Evolutionary conservation across 2,888 invertebrate genomes (phyloP).

Genomic region (Cosmopolites sordidus): DNA sequence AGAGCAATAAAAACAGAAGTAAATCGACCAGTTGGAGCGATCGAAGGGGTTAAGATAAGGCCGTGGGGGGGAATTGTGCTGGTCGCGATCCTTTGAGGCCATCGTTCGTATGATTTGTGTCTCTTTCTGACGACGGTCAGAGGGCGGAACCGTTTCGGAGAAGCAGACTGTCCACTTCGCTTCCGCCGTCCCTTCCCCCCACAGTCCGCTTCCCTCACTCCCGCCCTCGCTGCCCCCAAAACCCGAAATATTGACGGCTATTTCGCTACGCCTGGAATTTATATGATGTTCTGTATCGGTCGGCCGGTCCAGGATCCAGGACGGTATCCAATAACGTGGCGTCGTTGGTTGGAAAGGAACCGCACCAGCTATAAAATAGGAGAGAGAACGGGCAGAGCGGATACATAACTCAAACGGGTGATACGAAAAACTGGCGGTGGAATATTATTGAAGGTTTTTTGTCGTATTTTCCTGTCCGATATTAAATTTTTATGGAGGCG

Average conservation of each 20-base stretch:
- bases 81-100: background rate
- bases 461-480: too few species aligned
- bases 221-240: constrained; percentile 3
- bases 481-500: too few species aligned
- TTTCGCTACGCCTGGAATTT: constrained; percentile 26
- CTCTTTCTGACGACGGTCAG: constrained; percentile 22
- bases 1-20: too few species aligned
- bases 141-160: constrained; percentile 32
- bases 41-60: constrained; percentile 8
- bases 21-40: background rate
- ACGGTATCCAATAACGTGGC: constrained; percentile 4
- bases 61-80: too few species aligned
- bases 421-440: too few species aligned
- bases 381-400: constrained; percentile 10
- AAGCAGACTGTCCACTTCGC: constrained; percentile 48
- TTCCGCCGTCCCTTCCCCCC: constrained; percentile 8
- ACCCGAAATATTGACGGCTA: constrained; percentile 26
- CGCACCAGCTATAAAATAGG: constrained; percentile 1
- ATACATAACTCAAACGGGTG: constrained; percentile 12
- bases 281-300: constrained; percentile 29
- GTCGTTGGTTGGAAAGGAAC: constrained; percentile 16
- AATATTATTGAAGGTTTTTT: too few species aligned
- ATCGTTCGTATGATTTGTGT: constrained; percentile 23
- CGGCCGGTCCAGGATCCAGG: constrained; percentile 8
- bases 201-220: too few species aligned